Evolutionary conservation across 2,797 vertebrate genomes (phyloP).

Genomic region (Bryconaethiops microstoma): DNA sequence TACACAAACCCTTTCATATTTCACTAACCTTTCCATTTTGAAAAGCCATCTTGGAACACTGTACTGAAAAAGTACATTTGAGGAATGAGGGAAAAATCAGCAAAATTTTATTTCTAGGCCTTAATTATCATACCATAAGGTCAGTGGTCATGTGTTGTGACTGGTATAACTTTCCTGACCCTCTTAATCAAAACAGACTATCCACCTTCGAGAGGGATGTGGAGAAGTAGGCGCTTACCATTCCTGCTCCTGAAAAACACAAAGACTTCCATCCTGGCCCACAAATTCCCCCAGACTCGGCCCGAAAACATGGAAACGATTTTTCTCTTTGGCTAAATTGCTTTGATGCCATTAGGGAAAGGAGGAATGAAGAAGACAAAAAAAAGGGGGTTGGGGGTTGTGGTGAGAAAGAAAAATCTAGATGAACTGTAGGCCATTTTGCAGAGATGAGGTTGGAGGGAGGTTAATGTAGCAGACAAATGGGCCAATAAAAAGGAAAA

Average conservation of each 20-base stretch:
- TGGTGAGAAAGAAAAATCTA: conserved; percentile 27
- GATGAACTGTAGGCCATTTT: conserved; percentile 50
- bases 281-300: conserved; percentile 28
- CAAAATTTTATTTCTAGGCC: too few relatives aligned
- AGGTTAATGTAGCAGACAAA: conserved; percentile 65
- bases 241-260: conserved; percentile 22
- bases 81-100: too few relatives aligned
- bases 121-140: too few relatives aligned
- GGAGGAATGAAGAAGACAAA: conserved; percentile 30
- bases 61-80: too few relatives aligned
- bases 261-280: conserved; percentile 42
- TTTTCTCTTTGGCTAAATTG: conserved; percentile 51
- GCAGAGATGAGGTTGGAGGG: conserved; percentile 56
- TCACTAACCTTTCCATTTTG: too few relatives aligned
- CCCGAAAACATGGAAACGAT: conserved; percentile 34
- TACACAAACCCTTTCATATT: too few relatives aligned
- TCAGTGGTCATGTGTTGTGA: too few relatives aligned
- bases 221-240: conserved; percentile 5
- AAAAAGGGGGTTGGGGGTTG: not conserved
- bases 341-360: conserved; percentile 53
- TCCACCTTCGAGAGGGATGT: conserved; percentile 7
- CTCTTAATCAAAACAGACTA: not conserved
- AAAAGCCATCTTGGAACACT: too few relatives aligned
- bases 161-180: too few relatives aligned
- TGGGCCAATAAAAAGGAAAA: conserved; percentile 55